phyloP scores from a whole-genome alignment of 2,113 vertebrate species.

The Urocynchramus pylzowi region DNA sequence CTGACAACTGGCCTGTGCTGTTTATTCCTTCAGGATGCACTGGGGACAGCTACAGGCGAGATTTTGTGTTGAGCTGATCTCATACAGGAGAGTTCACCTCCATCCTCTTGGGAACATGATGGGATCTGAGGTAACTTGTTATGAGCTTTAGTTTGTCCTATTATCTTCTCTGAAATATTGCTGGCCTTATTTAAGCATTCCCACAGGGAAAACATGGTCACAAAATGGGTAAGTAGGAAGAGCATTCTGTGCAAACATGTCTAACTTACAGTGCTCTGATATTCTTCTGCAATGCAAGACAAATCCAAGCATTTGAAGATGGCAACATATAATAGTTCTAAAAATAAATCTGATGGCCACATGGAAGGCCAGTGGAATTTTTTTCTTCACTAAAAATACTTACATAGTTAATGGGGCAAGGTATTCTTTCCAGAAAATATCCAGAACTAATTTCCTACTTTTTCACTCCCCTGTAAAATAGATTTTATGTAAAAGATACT shows the following conservation, averaged over 20 bases:
- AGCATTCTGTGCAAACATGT: not conserved
- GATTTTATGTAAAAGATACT: conserved; percentile 9
- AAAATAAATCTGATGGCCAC: not conserved
- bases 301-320: not conserved
- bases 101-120: not conserved
- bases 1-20: not conserved
- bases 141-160: not conserved
- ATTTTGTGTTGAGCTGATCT: not conserved
- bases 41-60: not conserved
- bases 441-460: not conserved
- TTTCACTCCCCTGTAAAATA: not conserved
- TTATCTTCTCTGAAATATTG: conserved; percentile 7
- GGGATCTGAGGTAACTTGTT: not conserved
- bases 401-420: not conserved
- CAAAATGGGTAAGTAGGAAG: not conserved
- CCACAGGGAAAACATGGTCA: not conserved
- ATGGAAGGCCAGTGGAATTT: not conserved
- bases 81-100: not conserved
- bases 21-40: not conserved
- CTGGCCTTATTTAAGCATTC: not conserved
- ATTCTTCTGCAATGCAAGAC: not conserved
- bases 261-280: not conserved
- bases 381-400: not conserved
- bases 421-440: not conserved
- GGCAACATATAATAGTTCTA: not conserved